Evolutionary conservation across 1,140 invertebrate genomes (phyloP).

Genomic region (Pseudomyrmex flavicornis): DNA sequence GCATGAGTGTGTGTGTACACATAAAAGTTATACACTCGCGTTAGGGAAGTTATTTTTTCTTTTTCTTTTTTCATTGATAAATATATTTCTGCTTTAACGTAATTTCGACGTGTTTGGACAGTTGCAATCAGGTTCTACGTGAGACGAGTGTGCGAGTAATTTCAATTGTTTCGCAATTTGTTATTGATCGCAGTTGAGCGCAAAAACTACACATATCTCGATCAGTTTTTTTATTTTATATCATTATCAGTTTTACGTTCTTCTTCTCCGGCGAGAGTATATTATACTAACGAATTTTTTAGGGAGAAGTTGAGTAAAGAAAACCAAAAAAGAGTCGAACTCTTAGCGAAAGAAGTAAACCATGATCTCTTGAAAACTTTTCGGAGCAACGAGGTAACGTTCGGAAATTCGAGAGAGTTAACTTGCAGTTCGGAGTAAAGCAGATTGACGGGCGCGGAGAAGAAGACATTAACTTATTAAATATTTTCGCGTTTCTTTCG

Average conservation of each 20-base stretch:
- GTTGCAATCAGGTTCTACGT: not conserved
- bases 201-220: not conserved
- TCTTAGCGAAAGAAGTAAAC: slow-evolving; percentile 5
- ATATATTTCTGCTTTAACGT: not conserved
- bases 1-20: too few species aligned
- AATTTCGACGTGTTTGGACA: not conserved
- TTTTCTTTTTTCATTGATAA: too few species aligned
- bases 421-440: slow-evolving; percentile 3
- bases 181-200: not conserved
- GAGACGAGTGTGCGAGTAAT: not conserved
- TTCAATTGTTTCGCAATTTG: slow-evolving; percentile 9
- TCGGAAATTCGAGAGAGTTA: slow-evolving; percentile 18
- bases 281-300: not conserved
- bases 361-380: slow-evolving; percentile 5
- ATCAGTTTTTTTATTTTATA: not conserved
- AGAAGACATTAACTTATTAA: slow-evolving; percentile 10
- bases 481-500: not conserved
- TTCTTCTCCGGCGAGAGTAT: too few species aligned
- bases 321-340: not conserved
- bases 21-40: too few species aligned
- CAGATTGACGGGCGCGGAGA: not conserved
- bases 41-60: too few species aligned
- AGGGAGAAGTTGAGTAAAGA: not conserved
- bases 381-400: not conserved
- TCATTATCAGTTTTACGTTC: too few species aligned